Evolutionary conservation across 1,140 invertebrate genomes (phyloP), one percentile per base, ranked within the genome.

Genomic region (Lepidotrigona ventralis): DNA sequence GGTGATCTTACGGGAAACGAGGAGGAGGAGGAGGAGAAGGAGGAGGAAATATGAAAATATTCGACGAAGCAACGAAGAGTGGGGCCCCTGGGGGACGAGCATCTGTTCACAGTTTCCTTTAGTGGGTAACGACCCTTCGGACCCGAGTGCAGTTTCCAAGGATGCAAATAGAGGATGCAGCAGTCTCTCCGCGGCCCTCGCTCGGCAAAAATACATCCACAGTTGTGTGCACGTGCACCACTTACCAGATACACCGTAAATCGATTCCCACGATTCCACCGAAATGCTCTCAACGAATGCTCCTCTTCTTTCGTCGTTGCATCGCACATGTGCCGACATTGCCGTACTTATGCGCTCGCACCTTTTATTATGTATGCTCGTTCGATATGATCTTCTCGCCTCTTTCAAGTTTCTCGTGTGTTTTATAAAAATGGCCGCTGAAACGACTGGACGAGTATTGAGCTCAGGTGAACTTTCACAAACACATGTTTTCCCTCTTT

Each of bases 261-360:
- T 87, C 77, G 83, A 88, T 88, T 83, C 83, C 80, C 86, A 85
- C 83, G 80, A 88, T n/a, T n/a, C 64, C 64, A 70, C 71, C 82
- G 79, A 88, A 83, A 83, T n/a, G n/a, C 33, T 33, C 29, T 80
- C 73, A 69, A 85, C 68, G 71, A 82, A 66, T 51, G 79, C 54
- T 19, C 79, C 58, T 19, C 73, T 79, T 85, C 76, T 69, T 63
- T 66, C 51, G 19, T 63, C 17, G 17, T 64, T 79, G 51, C 73
- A 33, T 74, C 64, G 79, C 83, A 82, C 54, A 88, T 79, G 86
- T 76, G 79, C 68, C 33, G 66, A 63, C 74, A 8, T 8, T 33
- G 8, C 39, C 56, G n/a, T n/a, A n/a, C 82, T 70, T 58, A 21
- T 39, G 54, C 64, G 4, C 8, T 33, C 0, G 1, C 73, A 60